Evolutionary conservation across 2,888 invertebrate species (phyloP).

Genomic region (Taphrorychus bicolor): DNA sequence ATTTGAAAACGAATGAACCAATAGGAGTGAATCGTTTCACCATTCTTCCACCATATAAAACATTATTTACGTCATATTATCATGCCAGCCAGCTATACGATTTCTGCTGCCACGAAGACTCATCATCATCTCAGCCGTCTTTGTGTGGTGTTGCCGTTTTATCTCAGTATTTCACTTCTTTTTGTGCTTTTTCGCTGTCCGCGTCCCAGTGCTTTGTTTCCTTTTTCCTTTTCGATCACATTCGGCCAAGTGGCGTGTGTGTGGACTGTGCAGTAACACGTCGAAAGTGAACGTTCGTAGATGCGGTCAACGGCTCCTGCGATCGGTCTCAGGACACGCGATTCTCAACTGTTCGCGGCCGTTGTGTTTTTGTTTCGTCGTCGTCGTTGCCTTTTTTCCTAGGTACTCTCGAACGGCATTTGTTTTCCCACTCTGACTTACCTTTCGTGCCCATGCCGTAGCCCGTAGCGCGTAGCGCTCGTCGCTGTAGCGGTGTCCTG

Average conservation of each 20-base stretch:
- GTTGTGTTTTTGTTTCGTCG: neutral
- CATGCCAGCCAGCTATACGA: neutral
- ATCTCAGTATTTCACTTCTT: neutral
- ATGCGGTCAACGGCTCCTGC: conserved; percentile 36
- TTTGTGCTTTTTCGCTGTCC: neutral
- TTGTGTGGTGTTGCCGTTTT: conserved; percentile 3
- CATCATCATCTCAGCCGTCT: neutral
- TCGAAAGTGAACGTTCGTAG: conserved; percentile 35
- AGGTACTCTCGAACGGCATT: neutral
- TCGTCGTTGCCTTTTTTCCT: neutral
- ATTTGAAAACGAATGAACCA: too few species aligned
- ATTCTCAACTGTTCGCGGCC: conserved; percentile 25
- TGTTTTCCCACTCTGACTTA: neutral
- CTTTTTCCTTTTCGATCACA: conserved; percentile 8
- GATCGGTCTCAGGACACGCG: conserved; percentile 27
- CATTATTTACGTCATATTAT: too few species aligned
- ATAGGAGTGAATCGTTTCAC: too few species aligned
- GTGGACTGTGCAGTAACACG: conserved; percentile 9
- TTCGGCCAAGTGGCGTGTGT: conserved; percentile 1
- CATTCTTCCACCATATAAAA: too few species aligned
- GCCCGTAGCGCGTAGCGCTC: neutral
- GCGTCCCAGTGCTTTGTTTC: conserved; percentile 8
- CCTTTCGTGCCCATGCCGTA: too few species aligned
- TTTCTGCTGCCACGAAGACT: too few species aligned
- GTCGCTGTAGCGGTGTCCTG: neutral